Conservation (phyloP, 2,797 vertebrate species). For the Protosalanx chinensis region DNA sequence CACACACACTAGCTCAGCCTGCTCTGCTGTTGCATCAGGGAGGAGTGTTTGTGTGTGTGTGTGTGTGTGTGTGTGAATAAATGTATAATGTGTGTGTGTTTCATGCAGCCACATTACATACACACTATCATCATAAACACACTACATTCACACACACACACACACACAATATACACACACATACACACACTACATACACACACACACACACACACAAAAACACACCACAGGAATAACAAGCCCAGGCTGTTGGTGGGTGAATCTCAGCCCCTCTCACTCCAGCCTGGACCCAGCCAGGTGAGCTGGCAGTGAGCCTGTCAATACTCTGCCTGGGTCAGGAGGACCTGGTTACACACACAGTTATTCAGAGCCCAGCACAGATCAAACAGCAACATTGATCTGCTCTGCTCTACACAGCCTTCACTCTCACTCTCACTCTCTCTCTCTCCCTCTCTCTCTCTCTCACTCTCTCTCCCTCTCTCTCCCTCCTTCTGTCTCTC, state of each 20-base stretch:
- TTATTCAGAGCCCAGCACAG: constrained; percentile 72
- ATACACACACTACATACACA: neutral
- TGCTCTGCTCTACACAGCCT: constrained; percentile 65
- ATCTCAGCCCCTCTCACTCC: neutral
- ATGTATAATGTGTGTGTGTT: constrained; percentile 13
- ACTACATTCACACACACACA: constrained; percentile 31
- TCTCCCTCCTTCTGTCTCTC: constrained; percentile 48
- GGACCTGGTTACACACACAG: constrained; percentile 71
- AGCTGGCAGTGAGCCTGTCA: constrained; percentile 73
- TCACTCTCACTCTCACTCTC: constrained; percentile 44
- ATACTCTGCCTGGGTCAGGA: constrained; percentile 54
- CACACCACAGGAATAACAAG: constrained; percentile 61
- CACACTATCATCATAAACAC: constrained; percentile 30
- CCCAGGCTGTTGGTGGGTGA: constrained; percentile 45
- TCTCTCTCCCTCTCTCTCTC: constrained; percentile 2
- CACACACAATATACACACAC: neutral
- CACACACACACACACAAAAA: constrained; percentile 39
- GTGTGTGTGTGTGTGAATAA: constrained; percentile 1
- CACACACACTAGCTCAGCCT: too few species aligned
- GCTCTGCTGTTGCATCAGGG: neutral
- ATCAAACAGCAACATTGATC: constrained; percentile 80
- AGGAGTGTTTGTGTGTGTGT: constrained; percentile 52
- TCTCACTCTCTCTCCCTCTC: constrained; percentile 70
- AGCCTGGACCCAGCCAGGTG: constrained; percentile 51
- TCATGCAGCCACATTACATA: constrained; percentile 24